A percentile compares a stretch with the other conserved stretches of the same genome.
Conservation (phyloP, 2,113 vertebrate genomes). For the Actenoides lindsayi region DNA sequence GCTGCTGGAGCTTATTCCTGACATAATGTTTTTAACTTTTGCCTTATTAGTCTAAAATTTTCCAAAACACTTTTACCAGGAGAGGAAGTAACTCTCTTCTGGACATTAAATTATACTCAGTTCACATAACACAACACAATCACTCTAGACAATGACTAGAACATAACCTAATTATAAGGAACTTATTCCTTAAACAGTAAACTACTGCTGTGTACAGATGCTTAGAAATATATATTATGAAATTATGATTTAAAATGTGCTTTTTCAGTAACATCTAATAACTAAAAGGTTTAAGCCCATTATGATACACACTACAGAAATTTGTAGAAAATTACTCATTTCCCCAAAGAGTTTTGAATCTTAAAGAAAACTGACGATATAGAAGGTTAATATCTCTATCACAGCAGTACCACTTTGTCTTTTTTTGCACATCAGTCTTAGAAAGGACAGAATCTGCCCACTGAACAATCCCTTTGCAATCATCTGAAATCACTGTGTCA, state of each 20-base stretch:
- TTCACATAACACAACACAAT: neutral
- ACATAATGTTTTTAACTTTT: conserved; percentile 17
- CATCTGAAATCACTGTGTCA: neutral
- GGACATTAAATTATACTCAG: neutral
- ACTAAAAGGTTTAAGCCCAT: neutral
- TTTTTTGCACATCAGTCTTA: neutral
- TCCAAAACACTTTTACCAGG: neutral
- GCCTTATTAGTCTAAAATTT: conserved; percentile 20
- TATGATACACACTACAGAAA: neutral
- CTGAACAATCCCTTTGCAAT: neutral
- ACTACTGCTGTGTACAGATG: neutral
- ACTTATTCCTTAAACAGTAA: neutral
- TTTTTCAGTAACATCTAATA: neutral
- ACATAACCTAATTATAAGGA: conserved; percentile 15
- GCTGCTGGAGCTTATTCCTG: conserved; percentile 7
- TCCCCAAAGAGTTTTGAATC: neutral
- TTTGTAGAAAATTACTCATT: neutral
- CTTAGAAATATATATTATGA: neutral
- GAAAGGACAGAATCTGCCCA: neutral
- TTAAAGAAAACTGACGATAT: neutral
- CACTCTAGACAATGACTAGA: neutral
- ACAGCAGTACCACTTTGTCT: neutral
- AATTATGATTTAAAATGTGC: neutral
- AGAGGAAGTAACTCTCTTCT: neutral
- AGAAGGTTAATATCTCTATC: neutral